These are phyloP conservation scores for Sorex maritimensis DNA, from an alignment of 2,797 vertebrate genomes.

Conservation along the genomic window DNA sequence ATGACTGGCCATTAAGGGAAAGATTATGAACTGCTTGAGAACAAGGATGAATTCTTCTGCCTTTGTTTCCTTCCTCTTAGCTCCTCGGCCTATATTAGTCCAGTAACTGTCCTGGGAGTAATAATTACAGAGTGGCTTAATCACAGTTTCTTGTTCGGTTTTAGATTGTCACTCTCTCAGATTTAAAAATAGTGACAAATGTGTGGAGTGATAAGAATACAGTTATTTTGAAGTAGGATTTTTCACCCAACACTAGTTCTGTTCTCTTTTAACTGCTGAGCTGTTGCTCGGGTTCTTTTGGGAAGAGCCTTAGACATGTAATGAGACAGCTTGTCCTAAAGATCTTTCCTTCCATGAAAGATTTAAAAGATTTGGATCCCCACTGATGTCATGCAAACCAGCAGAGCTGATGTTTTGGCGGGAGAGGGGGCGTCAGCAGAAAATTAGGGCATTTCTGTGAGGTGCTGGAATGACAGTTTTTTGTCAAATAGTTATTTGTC, in stretches of 20 bases:
- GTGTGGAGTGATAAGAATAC: background rate
- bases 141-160: slow-evolving; percentile 64
- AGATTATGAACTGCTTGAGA: slow-evolving; percentile 57
- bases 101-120: slow-evolving; percentile 45
- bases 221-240: slow-evolving; percentile 56
- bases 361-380: slow-evolving; percentile 1
- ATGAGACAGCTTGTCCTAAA: slow-evolving; percentile 19
- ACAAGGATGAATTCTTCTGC: slow-evolving; percentile 31
- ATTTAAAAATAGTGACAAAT: slow-evolving; percentile 61
- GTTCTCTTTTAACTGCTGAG: background rate
- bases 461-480: slow-evolving; percentile 45
- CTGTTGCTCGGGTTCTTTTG: slow-evolving; percentile 48
- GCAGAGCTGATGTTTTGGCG: slow-evolving; percentile 45
- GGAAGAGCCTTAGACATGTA: slow-evolving; percentile 36
- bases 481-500: slow-evolving; percentile 36
- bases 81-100: background rate
- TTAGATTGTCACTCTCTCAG: slow-evolving; percentile 8
- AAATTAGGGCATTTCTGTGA: slow-evolving; percentile 61
- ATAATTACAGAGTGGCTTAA: slow-evolving; percentile 25
- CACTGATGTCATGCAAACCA: background rate
- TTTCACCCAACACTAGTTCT: slow-evolving; percentile 6
- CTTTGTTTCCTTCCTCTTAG: slow-evolving; percentile 56
- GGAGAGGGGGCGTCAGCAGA: background rate
- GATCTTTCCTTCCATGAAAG: slow-evolving; percentile 26
- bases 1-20: slow-evolving; percentile 52